Base-by-base conservation (phyloP, 2,888 invertebrate genomes). In the Coecobrya sp. region DNA sequence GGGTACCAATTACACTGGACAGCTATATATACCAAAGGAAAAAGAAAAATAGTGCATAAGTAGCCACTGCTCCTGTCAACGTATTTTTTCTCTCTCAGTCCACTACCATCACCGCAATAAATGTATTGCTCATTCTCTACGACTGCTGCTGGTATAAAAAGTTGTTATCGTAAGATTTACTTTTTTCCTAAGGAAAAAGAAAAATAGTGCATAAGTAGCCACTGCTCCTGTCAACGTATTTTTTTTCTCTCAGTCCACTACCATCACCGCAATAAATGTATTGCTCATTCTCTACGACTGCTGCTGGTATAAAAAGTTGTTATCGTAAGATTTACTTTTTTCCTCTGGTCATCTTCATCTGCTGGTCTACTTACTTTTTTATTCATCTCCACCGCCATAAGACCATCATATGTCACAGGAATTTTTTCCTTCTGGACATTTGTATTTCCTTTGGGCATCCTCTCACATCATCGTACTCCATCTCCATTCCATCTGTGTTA, bases 401-500 rank as follows among this genome's bases (percentile, higher is more conserved):
- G 30, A 16, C 25, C 68, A 68, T 68, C 27, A 68, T 68, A 27
- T 68, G 68, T 76, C 76, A 25, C 2, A 45, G 76, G 22, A 45
- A 42, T 49, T 30, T n/a, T n/a, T n/a, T 76, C 25, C 25, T 62
- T 62, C 62, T 62, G 62, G 62, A 62, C n/a, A n/a, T n/a, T n/a
- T n/a, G 19, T 30, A 45, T 70, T 70, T 86, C 86, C 76, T 45
- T 86, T 59, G 86, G 86, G 86, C 36, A 86, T 73, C 73, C 59
- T 70, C 45, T 22, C 16, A 19, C 45, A 45, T 22, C 30, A 76
- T 76, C 45, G 45, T 76, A n/a, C n/a, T n/a, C n/a, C 45, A 52
- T 22, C 73, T 84, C 65, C 70, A 70, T 86, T 36, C 36, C 19
- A 73, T 68, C 10, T 86, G 68, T 65, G 68, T 49, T 49, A 86